Conservation (phyloP, 2,797 vertebrate species). For the Otolemur crassicaudatus region DNA sequence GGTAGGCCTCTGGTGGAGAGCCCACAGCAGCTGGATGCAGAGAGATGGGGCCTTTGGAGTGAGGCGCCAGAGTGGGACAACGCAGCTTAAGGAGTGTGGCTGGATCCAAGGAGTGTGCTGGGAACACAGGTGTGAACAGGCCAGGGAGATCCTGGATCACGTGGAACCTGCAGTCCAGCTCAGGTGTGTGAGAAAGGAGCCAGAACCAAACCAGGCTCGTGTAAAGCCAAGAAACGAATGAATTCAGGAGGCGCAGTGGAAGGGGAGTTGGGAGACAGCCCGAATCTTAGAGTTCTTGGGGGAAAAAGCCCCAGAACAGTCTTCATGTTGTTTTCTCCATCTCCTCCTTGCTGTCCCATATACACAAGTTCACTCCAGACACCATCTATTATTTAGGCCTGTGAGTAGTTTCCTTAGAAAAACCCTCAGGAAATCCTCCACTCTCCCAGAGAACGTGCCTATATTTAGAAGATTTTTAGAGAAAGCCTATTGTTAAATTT, state of each 20-base stretch:
- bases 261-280: background rate
- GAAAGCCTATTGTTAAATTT: slow-evolving; percentile 65
- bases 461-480: slow-evolving; percentile 67
- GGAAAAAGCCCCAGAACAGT: background rate
- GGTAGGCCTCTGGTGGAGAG: background rate
- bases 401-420: slow-evolving; percentile 64
- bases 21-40: background rate
- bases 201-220: background rate
- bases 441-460: slow-evolving; percentile 55
- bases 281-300: background rate
- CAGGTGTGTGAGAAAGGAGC: background rate
- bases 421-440: slow-evolving; percentile 69
- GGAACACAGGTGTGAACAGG: background rate
- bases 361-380: slow-evolving; percentile 38
- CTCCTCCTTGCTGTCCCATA: background rate
- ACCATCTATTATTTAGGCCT: slow-evolving; percentile 52
- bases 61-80: background rate
- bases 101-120: background rate
- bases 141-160: fast-evolving
- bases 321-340: background rate
- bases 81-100: background rate
- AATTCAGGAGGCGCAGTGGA: background rate
- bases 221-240: slow-evolving; percentile 30
- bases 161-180: background rate
- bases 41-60: background rate